A percentile compares a stretch with the other conserved stretches of the same genome.
Conservation (phyloP, 2,888 invertebrate species). For the Pemphredon lugubris region DNA sequence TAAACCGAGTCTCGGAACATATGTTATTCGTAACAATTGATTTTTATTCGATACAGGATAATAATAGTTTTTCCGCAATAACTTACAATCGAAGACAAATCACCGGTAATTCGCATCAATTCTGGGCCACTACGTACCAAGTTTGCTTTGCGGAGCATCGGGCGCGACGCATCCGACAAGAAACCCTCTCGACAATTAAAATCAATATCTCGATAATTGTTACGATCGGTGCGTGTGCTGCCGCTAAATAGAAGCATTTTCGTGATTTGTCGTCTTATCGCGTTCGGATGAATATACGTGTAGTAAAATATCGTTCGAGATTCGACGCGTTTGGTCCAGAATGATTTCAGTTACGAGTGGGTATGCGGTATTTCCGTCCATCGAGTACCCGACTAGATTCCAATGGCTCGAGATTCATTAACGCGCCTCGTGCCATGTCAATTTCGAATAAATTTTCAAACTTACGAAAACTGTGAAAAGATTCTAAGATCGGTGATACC, state of each 20-base stretch:
- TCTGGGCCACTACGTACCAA: too few relatives aligned
- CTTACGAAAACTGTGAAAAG: too few relatives aligned
- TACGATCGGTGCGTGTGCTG: neutral
- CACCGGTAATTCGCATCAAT: too few relatives aligned
- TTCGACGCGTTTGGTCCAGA: constrained; percentile 14
- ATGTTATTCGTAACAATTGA: too few relatives aligned
- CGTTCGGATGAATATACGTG: neutral
- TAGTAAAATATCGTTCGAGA: neutral
- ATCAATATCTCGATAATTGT: neutral
- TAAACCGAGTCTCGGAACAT: too few relatives aligned
- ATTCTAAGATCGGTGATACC: too few relatives aligned
- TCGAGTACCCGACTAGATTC: too few relatives aligned
- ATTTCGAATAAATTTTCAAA: too few relatives aligned
- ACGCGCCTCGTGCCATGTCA: too few relatives aligned
- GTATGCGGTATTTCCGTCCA: neutral
- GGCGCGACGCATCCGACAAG: neutral
- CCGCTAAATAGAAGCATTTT: neutral
- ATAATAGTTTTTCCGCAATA: too few relatives aligned
- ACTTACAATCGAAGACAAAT: too few relatives aligned
- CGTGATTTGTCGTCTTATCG: neutral
- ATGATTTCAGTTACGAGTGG: neutral
- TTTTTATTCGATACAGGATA: too few relatives aligned
- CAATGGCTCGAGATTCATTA: neutral
- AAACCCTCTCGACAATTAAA: neutral
- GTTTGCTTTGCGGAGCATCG: neutral